Base-by-base conservation (phyloP, 2,797 vertebrate species). In the Rhinatrema bivittatum region DNA sequence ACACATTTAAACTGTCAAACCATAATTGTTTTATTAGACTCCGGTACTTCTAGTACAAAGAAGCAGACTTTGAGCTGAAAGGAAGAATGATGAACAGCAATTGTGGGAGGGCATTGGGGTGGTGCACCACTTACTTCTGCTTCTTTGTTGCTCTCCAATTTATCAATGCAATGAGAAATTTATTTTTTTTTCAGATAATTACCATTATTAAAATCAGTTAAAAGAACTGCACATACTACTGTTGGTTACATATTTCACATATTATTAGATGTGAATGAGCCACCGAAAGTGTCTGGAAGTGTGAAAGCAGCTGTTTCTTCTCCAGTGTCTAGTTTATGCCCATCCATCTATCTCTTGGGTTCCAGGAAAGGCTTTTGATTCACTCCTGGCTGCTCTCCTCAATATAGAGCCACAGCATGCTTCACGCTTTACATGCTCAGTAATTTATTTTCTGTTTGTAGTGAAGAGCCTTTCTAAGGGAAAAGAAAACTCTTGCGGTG, bases 1-100 rank as follows among this genome's bases (percentile, higher is more conserved):
- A 50, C 31, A 0, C 79, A 73, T 77, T 78, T 76, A 72, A 80
- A 67, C 61, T 75, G 74, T 76, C 72, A 72, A 54, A 28, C 36
- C 67, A 62, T 79, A 78, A 78, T 80, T 78, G 70, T 76, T 80
- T 79, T 76, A 78, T 82, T 82, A 79, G 66, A 42, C 39, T 29
- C 53, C 74, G 46, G 62, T 64, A 66, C 43, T 60, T 80, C 76
- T 57, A 62, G 51, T 64, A 70, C 59, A 72, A 70, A 69, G 56
- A 49, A 65, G 41, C 47, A 26, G 45, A 47, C 43, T 42, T 60
- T 21, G 52, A 50, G 47, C 44, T 69, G 73, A 72, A 76, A 69
- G 67, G 67, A 74, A 73, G 69, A 78, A 39, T 56, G 68, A 74
- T 67, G 65, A 75, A 31, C 60, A 37, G 50, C 53, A 50, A 60